A percentile compares a stretch with the other conserved stretches of the same genome.
These are phyloP conservation scores for Isaurus tuberculatus DNA, from an alignment of 92 coral and sea anemone species.

Conservation along the genomic window DNA sequence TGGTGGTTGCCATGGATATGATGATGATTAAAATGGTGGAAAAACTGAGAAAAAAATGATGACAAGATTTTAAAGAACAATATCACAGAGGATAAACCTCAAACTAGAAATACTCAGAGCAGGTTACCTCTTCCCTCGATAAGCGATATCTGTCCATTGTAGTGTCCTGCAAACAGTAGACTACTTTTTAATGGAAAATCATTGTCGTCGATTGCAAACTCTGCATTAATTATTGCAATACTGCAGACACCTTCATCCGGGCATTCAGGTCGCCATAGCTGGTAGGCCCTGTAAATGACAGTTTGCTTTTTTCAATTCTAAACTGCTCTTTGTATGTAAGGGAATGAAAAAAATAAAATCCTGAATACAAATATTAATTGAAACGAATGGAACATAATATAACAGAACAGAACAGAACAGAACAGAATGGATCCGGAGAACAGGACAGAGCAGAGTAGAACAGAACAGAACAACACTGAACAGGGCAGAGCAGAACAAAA, in stretches of 20 bases:
- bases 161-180: conserved; percentile 89
- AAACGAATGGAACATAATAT: neutral
- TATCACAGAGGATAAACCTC: too few relatives aligned
- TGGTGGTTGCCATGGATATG: neutral
- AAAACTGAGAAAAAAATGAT: neutral
- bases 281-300: conserved; percentile 67
- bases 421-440: neutral
- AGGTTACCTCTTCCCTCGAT: conserved; percentile 77
- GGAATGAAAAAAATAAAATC: too few relatives aligned
- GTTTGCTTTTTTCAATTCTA: neutral
- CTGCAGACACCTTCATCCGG: conserved; percentile 85
- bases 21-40: neutral
- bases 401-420: neutral
- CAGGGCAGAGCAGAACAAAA: neutral
- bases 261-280: conserved; percentile 86
- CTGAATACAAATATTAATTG: too few relatives aligned
- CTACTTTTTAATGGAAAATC: conserved; percentile 67
- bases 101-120: neutral
- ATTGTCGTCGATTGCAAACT: conserved; percentile 62
- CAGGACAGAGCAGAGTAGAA: neutral
- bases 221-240: conserved; percentile 82
- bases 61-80: too few relatives aligned
- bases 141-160: conserved; percentile 91
- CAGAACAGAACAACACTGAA: neutral
- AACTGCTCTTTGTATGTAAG: too few relatives aligned